Base-by-base conservation (phyloP, 1,140 invertebrate species). In the Zaprionus camerounensis region DNA sequence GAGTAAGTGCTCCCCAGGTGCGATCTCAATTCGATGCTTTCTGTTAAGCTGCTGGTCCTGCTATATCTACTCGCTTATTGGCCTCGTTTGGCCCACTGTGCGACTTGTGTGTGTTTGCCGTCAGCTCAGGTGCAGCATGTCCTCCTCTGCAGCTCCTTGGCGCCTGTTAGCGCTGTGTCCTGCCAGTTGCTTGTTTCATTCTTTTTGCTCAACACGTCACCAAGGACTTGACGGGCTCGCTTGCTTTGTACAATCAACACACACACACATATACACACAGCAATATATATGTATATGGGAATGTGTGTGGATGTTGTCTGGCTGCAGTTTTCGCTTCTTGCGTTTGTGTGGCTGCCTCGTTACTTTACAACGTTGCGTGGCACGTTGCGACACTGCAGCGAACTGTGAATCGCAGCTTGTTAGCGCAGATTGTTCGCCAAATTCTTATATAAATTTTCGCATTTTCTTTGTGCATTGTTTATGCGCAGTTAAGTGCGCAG, bases 201-300 rank as follows among this genome's bases (percentile, higher is more conserved):
- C 84, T 78, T 84, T 87, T 84, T 65, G 68, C 63, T 87, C 81
- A 79, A 76, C 84, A 88, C 84, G 85, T 84, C 84, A 84, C 84
- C 84, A 88, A 90, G 84, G 85, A 90, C 68, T 85, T 84, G 85
- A 81, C 81, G 75, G 71, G 85, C 81, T 79, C 73, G 53, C 5
- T 63, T 72, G 71, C 84, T 88, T 88, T 88, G 84, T 90, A 75
- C 84, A 88, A 88, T 88, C 84, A 88, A 67, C 56, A 76, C 68
- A 73, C 63, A 65, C 68, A 68, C 26, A 46, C 61, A 53, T 9
- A 31, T 36, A 53, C 26, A 44, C 24, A 59, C 20, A 61, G 20
- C 17, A 3, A 41, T 20, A 44, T 12, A 1, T 28, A 5, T 9
- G n/a, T 13, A 7, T 9, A 22, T 13, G 46, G 28, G 26, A 36